Base-by-base conservation (phyloP, 2,888 invertebrate species). In the Polietes domitor region DNA sequence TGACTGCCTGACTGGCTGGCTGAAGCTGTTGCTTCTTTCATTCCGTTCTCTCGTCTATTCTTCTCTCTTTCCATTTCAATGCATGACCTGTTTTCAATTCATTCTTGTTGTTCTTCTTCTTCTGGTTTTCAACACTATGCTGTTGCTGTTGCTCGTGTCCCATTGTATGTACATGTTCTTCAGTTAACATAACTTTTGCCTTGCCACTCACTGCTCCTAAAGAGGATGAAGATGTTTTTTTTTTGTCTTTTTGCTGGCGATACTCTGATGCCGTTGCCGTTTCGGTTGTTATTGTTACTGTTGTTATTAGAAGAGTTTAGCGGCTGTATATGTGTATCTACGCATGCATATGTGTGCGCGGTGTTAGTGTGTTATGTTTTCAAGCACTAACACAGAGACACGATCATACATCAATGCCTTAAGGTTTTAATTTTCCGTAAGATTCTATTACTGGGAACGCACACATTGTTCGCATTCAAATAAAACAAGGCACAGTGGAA, bases 371-470 rank as follows among this genome's bases (percentile, higher is more conserved):
- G 76, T 76, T 68, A 63, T 41, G 50, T 43, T 80, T 80, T 32
- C 1, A 41, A 24, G 26, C 28, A 55, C 7, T n/a, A n/a, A 53
- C 7, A 61, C 41, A 63, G 12, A 58, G n/a, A 53, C 70, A 72
- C 26, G 26, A 65, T n/a, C 61, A 71, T 70, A 77, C 61, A 61
- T 37, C 15, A 72, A 77, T 77, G 81, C 81, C 72, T 78, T 55
- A 43, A 77, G 83, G 77, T 65, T 83, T 81, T 78, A 70, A 79
- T 83, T 70, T 73, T 83, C 50, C 70, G 61, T 81, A 55, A 73
- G 41, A 79, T 84, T 81, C 72, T 70, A 79, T 81, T 78, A 61
- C 75, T 73, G 73, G 47, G 50, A 53, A 76, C 17, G 12, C 15
- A 72, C 58, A 65, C 43, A 83, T 71, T 83, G 80, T 80, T 80